Evolutionary conservation across 2,113 vertebrate species (phyloP).

Genomic region (Bos javanicus): DNA sequence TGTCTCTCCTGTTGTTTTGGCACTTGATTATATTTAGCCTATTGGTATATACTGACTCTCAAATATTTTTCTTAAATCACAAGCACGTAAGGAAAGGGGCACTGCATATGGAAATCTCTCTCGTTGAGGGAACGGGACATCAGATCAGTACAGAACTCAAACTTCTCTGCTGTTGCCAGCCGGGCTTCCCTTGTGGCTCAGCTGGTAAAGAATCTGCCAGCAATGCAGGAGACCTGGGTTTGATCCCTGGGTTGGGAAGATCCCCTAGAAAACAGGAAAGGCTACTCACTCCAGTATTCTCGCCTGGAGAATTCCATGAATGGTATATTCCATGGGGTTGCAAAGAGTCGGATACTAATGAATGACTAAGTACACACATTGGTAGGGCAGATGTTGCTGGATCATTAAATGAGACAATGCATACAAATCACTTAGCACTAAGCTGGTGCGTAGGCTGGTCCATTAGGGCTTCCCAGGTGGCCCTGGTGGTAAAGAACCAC

Average conservation of each 20-base stretch:
- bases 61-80: background rate
- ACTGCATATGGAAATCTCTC: background rate
- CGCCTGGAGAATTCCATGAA: background rate
- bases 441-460: background rate
- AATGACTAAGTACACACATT: background rate
- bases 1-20: background rate
- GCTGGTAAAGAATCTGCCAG: background rate
- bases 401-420: background rate
- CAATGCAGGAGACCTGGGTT: background rate
- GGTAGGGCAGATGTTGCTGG: background rate
- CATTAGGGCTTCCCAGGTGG: background rate
- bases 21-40: background rate
- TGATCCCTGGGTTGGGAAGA: background rate
- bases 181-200: fast-evolving
- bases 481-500: background rate
- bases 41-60: background rate
- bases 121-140: background rate
- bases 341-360: background rate
- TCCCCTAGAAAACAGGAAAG: background rate
- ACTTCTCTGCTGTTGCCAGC: background rate
- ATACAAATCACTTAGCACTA: background rate
- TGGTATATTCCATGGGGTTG: background rate
- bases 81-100: background rate
- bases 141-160: background rate
- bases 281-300: background rate